A percentile compares a stretch with the other conserved stretches of the same genome.
Evolutionary conservation across 1,140 invertebrate genomes (phyloP).

Genomic region (Hermetia illucens): DNA sequence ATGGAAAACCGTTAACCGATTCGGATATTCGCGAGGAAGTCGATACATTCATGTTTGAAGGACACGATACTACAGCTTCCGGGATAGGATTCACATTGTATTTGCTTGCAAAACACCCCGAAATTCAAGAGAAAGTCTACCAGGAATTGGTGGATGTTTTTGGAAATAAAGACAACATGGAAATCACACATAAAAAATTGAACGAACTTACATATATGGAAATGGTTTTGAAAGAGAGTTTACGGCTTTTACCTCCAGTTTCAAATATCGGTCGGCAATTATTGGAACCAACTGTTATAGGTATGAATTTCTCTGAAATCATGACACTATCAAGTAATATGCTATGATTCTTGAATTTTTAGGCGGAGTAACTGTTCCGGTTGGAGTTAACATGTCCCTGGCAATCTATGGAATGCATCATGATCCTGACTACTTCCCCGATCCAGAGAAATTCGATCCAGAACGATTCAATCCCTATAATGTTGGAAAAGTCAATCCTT

Average conservation of each 20-base stretch:
- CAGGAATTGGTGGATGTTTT: conserved; percentile 39
- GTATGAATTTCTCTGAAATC: too few species aligned
- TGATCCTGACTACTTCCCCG: not conserved
- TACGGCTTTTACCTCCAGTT: conserved; percentile 35
- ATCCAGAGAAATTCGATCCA: conserved; percentile 35
- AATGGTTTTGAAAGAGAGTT: conserved; percentile 31
- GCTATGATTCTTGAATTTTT: not conserved
- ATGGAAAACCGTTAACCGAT: conserved; percentile 38
- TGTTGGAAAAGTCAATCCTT: not conserved
- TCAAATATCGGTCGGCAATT: conserved; percentile 32
- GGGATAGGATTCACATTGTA: conserved; percentile 4
- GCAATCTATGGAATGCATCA: not conserved
- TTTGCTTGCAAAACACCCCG: conserved; percentile 3
- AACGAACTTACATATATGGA: conserved; percentile 35
- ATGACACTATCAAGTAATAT: too few species aligned
- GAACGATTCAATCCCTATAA: conserved; percentile 35
- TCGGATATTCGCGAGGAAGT: conserved; percentile 51
- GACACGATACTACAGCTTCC: conserved; percentile 6
- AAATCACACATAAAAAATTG: conserved; percentile 25
- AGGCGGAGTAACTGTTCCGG: not conserved
- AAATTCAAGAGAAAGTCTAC: conserved; percentile 33
- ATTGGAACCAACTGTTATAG: conserved; percentile 18
- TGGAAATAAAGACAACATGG: conserved; percentile 15
- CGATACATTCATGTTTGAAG: conserved; percentile 54
- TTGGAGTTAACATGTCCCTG: not conserved